phyloP scores from a whole-genome alignment of 2,888 invertebrate species.

The Anthoptus insignis region DNA sequence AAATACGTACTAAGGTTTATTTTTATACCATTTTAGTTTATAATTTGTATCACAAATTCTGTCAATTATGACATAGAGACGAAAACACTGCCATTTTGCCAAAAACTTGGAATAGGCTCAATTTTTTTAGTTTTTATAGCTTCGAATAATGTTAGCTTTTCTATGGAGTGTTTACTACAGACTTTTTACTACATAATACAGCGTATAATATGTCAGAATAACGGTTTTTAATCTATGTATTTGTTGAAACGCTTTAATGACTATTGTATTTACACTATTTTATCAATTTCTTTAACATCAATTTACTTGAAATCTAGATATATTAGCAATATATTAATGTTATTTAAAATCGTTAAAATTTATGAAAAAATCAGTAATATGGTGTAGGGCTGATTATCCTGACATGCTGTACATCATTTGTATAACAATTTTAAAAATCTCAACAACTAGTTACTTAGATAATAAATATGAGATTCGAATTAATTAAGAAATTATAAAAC shows the following conservation, averaged over 20 bases:
- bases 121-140: slow-evolving; percentile 24
- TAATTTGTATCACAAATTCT: slow-evolving; percentile 50
- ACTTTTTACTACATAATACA: not conserved
- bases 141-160: slow-evolving; percentile 20
- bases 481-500: slow-evolving; percentile 34
- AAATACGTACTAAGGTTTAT: slow-evolving; percentile 66
- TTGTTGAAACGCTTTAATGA: too few species aligned
- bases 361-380: too few species aligned
- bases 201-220: slow-evolving; percentile 17
- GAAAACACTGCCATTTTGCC: slow-evolving; percentile 73
- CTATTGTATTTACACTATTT: not conserved
- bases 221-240: not conserved
- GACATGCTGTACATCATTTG: slow-evolving; percentile 20
- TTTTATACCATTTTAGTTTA: slow-evolving; percentile 76
- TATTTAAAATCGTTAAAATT: too few species aligned
- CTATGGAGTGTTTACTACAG: slow-evolving; percentile 6
- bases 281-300: not conserved
- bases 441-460: slow-evolving; percentile 22
- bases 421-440: slow-evolving; percentile 28
- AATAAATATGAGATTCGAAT: slow-evolving; percentile 28
- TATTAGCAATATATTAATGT: not conserved
- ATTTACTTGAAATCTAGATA: not conserved
- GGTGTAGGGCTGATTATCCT: not conserved
- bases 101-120: slow-evolving; percentile 44
- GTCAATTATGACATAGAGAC: slow-evolving; percentile 52